Evolutionary conservation across 2,113 vertebrate genomes (phyloP), one percentile per base, ranked within the genome.

Genomic region (Emberiza fucata): DNA sequence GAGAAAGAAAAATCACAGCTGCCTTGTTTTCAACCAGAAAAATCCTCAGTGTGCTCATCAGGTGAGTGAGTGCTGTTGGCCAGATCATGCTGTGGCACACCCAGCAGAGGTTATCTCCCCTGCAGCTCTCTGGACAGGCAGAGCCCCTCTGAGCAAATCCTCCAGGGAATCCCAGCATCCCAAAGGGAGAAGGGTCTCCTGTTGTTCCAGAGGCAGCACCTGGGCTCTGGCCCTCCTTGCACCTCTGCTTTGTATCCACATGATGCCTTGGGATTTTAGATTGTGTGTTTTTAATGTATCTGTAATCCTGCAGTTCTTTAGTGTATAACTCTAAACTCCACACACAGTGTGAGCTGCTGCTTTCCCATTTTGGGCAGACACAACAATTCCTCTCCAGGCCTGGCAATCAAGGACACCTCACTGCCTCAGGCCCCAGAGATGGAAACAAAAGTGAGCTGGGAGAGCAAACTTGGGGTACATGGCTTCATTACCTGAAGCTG

Each of bases 231-330:
- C 17, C 14, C 18, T 63, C 8, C 8, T 56, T 23, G 35, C 21
- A 37, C 10, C 0, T 3, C 13, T 29, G 4, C 23, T 65, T 56
- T 59, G 14, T 50, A 25, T 27, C 56, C 39, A 12, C 1, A 0
- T 28, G 24, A 44, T 42, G 48, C 24, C 24, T 35, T 23, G 2
- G 24, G 31, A 53, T 3, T 64, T 28, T 2, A 51, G 19, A 29
- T 51, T 28, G 1, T 78, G 0, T 22, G 1, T 53, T 64, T 64
- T 10, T 14, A 19, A 35, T 53, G 0, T 13, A n/a, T 53, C 11
- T 64, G 47, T 29, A 53, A 42, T 5, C 14, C 29, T 53, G 31
- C 23, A 78, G 2, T 51, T 51, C 13, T 78, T 22, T 22, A 78
- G 29, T n/a, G 29, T 8, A 1, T 3, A 53, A 28, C 24, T 78